Conservation (phyloP, 2,888 invertebrate genomes). For the Lydus trimaculatus region DNA sequence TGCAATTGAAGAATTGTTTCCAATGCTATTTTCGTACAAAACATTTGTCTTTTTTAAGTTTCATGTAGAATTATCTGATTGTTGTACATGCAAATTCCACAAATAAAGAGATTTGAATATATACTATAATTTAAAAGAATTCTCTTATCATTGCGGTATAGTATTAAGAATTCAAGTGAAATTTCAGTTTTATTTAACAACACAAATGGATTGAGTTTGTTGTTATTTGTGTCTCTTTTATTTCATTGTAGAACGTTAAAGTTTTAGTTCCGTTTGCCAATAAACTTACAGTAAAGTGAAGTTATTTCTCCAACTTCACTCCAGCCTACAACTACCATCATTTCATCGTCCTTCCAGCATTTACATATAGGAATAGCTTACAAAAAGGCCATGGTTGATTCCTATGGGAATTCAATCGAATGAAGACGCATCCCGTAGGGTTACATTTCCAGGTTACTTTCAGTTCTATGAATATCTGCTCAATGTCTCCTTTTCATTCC, state of each 20-base stretch:
- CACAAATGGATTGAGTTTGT: conserved; percentile 23
- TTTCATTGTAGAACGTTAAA: neutral
- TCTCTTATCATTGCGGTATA: no score
- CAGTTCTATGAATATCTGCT: conserved; percentile 48
- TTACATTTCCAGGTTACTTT: conserved; percentile 47
- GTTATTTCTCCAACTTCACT: neutral
- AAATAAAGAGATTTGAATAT: neutral
- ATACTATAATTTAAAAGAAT: neutral
- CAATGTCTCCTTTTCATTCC: conserved; percentile 37
- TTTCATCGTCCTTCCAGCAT: conserved; percentile 27
- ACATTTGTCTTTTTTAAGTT: neutral
- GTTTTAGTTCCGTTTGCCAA: neutral
- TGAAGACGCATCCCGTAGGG: conserved; percentile 47
- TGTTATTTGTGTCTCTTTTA: neutral
- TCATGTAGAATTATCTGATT: neutral
- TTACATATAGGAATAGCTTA: conserved; percentile 44
- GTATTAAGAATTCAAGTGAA: no score
- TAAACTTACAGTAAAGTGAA: neutral
- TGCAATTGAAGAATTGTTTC: conserved; percentile 27
- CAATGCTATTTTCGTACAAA: neutral
- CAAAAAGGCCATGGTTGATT: conserved; percentile 40
- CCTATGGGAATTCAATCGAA: conserved; percentile 48
- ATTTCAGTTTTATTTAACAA: conserved; percentile 4
- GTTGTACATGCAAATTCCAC: neutral
- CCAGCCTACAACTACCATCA: neutral